Conservation (phyloP, 2,888 invertebrate species). For the Danaus chrysippus region DNA sequence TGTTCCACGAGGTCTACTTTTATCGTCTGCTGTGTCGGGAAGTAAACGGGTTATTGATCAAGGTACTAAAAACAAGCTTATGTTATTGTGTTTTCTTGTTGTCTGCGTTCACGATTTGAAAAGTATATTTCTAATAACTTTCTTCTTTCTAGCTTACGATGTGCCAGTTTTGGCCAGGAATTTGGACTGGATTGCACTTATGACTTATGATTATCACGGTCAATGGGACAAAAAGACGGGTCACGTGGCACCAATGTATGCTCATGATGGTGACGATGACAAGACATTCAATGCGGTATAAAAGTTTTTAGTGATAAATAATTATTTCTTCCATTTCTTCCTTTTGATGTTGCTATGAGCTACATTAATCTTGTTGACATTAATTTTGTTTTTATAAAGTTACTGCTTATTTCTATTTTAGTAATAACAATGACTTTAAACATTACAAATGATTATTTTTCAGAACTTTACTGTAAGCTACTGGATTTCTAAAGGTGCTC, state of each 20-base stretch:
- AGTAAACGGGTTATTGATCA: constrained; percentile 90
- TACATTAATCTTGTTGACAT: neutral
- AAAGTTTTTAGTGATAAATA: neutral
- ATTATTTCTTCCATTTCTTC: too few species aligned
- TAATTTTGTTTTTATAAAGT: neutral
- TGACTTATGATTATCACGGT: constrained; percentile 95
- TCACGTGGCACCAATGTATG: constrained; percentile 93
- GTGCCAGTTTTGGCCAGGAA: constrained; percentile 86
- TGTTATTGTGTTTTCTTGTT: neutral
- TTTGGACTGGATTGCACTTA: constrained; percentile 93
- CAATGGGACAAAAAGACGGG: constrained; percentile 95
- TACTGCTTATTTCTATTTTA: neutral
- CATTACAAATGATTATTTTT: constrained; percentile 1
- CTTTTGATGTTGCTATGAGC: neutral
- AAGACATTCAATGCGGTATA: constrained; percentile 86
- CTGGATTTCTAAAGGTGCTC: constrained; percentile 91
- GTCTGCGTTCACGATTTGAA: too few species aligned
- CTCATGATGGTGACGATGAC: constrained; percentile 85
- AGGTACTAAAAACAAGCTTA: constrained; percentile 62
- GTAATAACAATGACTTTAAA: neutral
- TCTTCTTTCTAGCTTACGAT: constrained; percentile 79
- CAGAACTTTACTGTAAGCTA: constrained; percentile 93
- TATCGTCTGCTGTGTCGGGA: constrained; percentile 92
- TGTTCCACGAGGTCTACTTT: constrained; percentile 82
- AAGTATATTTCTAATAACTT: too few species aligned